A percentile compares a stretch with the other conserved stretches of the same genome.
These are phyloP conservation scores for Sturmia bella DNA, from an alignment of 2,888 invertebrate species.

Conservation along the genomic window DNA sequence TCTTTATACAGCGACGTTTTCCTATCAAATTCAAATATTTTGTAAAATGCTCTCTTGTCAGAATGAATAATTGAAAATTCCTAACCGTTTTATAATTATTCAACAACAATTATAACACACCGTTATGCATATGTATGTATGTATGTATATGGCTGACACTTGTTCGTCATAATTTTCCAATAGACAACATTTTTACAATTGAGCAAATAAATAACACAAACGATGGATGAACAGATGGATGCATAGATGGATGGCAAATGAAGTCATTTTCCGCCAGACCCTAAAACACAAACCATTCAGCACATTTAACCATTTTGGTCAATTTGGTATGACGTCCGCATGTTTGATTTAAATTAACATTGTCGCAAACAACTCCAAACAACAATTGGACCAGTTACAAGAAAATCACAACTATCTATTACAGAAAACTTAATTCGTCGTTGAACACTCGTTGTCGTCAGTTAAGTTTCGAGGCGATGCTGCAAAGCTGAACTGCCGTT, in stretches of 20 bases:
- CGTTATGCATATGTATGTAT: no score
- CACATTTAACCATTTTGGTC: slow-evolving; percentile 61
- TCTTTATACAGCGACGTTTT: no score
- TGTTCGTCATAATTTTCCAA: slow-evolving; percentile 57
- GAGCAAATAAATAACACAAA: slow-evolving; percentile 16
- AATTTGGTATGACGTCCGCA: slow-evolving; percentile 19
- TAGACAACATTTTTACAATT: slow-evolving; percentile 11
- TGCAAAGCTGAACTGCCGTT: slow-evolving; percentile 9
- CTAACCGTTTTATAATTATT: slow-evolving; percentile 32
- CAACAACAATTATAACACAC: slow-evolving; percentile 44
- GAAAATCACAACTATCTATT: slow-evolving; percentile 29
- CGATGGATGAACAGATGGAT: no score
- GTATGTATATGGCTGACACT: slow-evolving; percentile 9
- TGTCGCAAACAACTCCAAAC: slow-evolving; percentile 16
- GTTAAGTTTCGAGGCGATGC: slow-evolving; percentile 5
- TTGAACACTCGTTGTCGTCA: slow-evolving; percentile 1
- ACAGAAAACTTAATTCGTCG: slow-evolving; percentile 49
- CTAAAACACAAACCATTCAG: slow-evolving; percentile 51
- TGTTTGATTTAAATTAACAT: slow-evolving; percentile 8
- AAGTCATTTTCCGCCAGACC: slow-evolving; percentile 64
- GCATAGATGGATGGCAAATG: no score
- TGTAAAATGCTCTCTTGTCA: neutral
- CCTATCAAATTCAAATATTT: neutral
- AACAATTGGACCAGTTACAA: slow-evolving; percentile 22
- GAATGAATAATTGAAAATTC: neutral